These are phyloP conservation scores for Perodicticus potto DNA, from an alignment of 2,797 vertebrate species.

Conservation along the genomic window DNA sequence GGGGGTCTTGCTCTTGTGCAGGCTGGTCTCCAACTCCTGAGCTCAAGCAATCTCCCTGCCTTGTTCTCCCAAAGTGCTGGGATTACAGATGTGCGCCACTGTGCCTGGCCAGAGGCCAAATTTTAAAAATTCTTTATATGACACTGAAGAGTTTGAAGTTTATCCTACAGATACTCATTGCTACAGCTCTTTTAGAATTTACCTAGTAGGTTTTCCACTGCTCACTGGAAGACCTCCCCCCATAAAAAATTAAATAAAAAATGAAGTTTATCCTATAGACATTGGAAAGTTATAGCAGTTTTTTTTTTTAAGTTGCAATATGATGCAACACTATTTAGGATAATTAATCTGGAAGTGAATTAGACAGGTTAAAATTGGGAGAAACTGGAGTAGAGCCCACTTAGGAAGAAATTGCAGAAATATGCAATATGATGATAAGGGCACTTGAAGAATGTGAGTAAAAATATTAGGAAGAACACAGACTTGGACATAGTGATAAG, in stretches of 20 bases:
- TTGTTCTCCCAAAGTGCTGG: too few relatives aligned
- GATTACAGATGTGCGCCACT: too few relatives aligned
- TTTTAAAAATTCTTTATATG: not conserved
- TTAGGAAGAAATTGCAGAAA: not conserved
- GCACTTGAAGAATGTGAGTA: not conserved
- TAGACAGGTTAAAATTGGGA: not conserved
- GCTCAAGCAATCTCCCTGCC: too few relatives aligned
- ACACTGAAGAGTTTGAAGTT: slow-evolving; percentile 29
- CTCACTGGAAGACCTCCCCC: too few relatives aligned
- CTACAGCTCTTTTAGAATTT: too few relatives aligned
- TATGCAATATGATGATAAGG: not conserved
- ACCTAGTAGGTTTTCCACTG: too few relatives aligned
- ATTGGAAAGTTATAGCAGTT: not conserved
- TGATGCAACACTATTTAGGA: slow-evolving; percentile 6
- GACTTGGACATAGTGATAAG: not conserved
- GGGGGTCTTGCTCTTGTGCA: too few relatives aligned
- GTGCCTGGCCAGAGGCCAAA: not conserved
- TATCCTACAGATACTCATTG: not conserved
- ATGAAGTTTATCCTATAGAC: not conserved
- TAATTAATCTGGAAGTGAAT: not conserved
- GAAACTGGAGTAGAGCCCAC: not conserved
- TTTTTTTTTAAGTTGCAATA: not conserved
- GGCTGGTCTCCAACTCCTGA: too few relatives aligned
- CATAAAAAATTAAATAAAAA: too few relatives aligned
- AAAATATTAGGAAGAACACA: not conserved